Evolutionary conservation across 2,113 vertebrate genomes (phyloP).

Genomic region (Oryzias melastigma): DNA sequence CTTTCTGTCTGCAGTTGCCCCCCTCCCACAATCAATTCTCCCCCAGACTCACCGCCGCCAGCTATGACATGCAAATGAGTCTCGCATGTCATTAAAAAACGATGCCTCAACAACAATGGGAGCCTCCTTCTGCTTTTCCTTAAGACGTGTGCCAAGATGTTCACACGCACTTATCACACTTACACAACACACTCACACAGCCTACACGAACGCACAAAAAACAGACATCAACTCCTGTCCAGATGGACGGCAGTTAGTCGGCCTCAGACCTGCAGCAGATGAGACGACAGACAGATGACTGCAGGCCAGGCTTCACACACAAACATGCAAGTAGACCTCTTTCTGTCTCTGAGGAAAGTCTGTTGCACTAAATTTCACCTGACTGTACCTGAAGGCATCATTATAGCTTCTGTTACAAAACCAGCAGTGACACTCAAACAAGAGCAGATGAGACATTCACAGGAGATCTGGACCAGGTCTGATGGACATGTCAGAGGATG

Average conservation of each 20-base stretch:
- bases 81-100: slow-evolving; percentile 49
- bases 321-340: not conserved
- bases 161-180: slow-evolving; percentile 12
- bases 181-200: slow-evolving; percentile 5
- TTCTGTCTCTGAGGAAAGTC: too few species aligned
- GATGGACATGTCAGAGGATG: too few species aligned
- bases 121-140: slow-evolving; percentile 14
- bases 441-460: too few species aligned
- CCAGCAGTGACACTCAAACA: too few species aligned
- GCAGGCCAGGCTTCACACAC: not conserved
- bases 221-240: slow-evolving; percentile 27
- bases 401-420: not conserved
- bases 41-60: not conserved
- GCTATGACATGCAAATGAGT: slow-evolving; percentile 60
- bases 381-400: not conserved
- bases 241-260: slow-evolving; percentile 33
- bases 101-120: slow-evolving; percentile 42
- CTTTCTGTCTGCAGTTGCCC: slow-evolving; percentile 30
- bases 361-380: too few species aligned
- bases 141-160: slow-evolving; percentile 46
- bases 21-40: slow-evolving; percentile 45
- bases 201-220: slow-evolving; percentile 1
- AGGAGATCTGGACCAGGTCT: too few species aligned
- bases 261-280: too few species aligned
- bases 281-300: too few species aligned